These are phyloP conservation scores for Heliconius nattereri DNA, from an alignment of 1,140 invertebrate genomes.

Conservation along the genomic window DNA sequence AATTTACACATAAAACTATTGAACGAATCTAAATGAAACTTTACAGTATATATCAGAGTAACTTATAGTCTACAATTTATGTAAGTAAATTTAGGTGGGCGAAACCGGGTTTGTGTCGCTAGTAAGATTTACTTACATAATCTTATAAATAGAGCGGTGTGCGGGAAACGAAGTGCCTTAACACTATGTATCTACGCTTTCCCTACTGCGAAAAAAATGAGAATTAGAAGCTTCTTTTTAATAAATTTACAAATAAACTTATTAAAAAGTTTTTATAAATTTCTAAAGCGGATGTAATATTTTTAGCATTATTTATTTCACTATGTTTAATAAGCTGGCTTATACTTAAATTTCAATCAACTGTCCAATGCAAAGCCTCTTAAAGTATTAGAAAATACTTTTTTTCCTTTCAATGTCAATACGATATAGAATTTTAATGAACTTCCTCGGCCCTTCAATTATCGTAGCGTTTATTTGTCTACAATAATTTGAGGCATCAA, in stretches of 20 bases:
- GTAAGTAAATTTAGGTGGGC: no score
- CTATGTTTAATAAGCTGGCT: slow-evolving; percentile 7
- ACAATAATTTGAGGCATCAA: background rate
- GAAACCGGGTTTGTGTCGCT: no score
- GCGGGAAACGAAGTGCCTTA: no score
- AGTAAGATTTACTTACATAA: no score
- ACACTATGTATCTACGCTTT: no score
- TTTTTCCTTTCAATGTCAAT: slow-evolving; percentile 25
- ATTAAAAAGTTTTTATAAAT: background rate
- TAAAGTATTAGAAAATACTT: slow-evolving; percentile 36
- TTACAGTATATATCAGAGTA: no score
- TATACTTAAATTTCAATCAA: slow-evolving; percentile 38
- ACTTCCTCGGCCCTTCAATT: background rate
- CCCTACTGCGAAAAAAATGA: no score
- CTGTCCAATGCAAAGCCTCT: slow-evolving; percentile 28
- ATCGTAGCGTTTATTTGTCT: background rate
- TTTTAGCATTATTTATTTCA: slow-evolving; percentile 2
- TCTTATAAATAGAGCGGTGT: no score
- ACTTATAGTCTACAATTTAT: no score
- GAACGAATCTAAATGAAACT: no score
- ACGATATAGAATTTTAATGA: slow-evolving; percentile 14
- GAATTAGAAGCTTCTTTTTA: no score
- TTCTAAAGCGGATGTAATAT: background rate
- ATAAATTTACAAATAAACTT: background rate
- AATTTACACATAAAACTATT: no score